Evolutionary conservation across 1,140 invertebrate genomes (phyloP).

Genomic region (Bombus huntii): DNA sequence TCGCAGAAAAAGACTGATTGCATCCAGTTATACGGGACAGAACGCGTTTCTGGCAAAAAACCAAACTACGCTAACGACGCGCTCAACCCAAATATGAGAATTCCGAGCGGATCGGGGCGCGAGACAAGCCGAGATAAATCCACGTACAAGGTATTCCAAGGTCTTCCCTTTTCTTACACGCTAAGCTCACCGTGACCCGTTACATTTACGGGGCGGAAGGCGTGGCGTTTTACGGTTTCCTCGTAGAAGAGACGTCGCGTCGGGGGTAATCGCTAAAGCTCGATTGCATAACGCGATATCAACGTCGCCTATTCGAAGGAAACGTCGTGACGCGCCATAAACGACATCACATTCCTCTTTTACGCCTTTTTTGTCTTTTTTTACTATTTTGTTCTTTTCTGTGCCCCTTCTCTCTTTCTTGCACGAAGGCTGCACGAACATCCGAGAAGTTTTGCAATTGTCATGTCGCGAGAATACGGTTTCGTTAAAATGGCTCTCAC

Average conservation of each 20-base stretch:
- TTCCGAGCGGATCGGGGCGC: conserved; percentile 4
- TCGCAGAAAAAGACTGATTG: not conserved
- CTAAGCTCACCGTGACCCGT: conserved; percentile 51
- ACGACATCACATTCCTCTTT: not conserved
- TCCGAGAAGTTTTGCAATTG: conserved; percentile 13
- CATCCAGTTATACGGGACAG: not conserved
- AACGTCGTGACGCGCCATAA: not conserved
- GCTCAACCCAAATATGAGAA: conserved; percentile 32
- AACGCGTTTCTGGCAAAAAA: not conserved
- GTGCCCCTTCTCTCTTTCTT: not conserved
- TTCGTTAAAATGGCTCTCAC: conserved; percentile 1
- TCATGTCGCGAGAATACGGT: not conserved
- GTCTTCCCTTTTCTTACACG: conserved; percentile 42
- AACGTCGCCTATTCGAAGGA: not conserved
- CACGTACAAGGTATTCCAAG: conserved; percentile 48
- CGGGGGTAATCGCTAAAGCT: conserved; percentile 17
- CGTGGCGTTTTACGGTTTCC: conserved; percentile 50
- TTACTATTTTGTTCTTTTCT: no score
- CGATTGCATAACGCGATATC: conserved; percentile 34
- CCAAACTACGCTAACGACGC: no score
- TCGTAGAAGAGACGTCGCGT: not conserved
- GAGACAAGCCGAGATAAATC: conserved; percentile 5
- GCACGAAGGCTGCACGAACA: not conserved
- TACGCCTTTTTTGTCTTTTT: not conserved
- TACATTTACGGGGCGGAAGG: conserved; percentile 42